A percentile compares a stretch with the other conserved stretches of the same genome.
These are phyloP conservation scores for Stratiolaelaps scimitus DNA, from an alignment of 1,140 invertebrate species.

Conservation along the genomic window DNA sequence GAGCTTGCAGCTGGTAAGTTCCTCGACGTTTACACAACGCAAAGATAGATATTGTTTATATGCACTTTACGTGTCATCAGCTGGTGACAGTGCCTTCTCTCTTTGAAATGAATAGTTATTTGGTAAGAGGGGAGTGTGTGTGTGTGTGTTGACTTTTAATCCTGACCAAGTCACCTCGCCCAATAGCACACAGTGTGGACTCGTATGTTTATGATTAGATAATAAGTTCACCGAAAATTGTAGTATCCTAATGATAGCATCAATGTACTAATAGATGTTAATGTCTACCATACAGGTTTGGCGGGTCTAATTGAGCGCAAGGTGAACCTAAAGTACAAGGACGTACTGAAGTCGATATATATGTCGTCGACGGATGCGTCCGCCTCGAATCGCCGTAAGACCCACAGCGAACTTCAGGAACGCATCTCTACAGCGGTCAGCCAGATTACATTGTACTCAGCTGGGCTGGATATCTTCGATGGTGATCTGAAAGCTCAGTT, in stretches of 20 bases:
- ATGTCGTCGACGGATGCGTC: conserved; percentile 53
- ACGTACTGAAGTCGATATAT: conserved; percentile 53
- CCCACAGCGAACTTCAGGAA: conserved; percentile 63
- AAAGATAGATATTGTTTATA: conserved; percentile 29
- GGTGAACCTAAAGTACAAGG: conserved; percentile 42
- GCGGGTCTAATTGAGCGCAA: conserved; percentile 33
- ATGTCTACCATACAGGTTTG: conserved; percentile 15
- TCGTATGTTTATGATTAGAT: background rate
- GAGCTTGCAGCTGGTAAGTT: conserved; percentile 38
- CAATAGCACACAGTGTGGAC: background rate
- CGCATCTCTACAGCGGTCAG: conserved; percentile 57
- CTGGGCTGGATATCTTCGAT: conserved; percentile 58
- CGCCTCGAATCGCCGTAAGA: conserved; percentile 51
- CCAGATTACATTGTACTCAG: conserved; percentile 70
- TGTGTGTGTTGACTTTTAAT: background rate
- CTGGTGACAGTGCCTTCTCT: too few relatives aligned
- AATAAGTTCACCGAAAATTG: background rate
- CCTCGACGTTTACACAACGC: conserved; percentile 27
- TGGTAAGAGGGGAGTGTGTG: too few relatives aligned
- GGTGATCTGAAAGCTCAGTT: conserved; percentile 53
- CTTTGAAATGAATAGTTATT: too few relatives aligned
- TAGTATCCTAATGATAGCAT: background rate
- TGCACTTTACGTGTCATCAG: too few relatives aligned
- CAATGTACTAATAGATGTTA: background rate
- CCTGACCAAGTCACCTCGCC: background rate